Evolutionary conservation across 2,113 vertebrate species (phyloP).

Genomic region (Charina bottae): DNA sequence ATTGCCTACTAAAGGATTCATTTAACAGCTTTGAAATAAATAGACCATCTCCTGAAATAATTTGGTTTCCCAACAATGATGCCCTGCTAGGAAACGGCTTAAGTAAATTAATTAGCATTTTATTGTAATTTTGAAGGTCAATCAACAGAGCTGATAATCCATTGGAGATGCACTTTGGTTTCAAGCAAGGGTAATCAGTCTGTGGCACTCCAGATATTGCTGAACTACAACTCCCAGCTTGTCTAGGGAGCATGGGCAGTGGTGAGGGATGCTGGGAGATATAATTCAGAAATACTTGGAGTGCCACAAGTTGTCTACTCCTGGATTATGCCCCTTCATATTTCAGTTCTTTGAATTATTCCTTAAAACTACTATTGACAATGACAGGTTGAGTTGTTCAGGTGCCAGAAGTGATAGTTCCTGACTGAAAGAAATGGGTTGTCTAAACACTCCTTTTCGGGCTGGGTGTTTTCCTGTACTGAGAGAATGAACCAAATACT

Average conservation of each 20-base stretch:
- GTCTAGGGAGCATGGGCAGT: not conserved
- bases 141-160: not conserved
- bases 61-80: not conserved
- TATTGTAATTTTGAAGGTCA: not conserved
- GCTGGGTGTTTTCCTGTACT: not conserved
- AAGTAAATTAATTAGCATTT: constrained; percentile 31
- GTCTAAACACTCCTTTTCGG: not conserved
- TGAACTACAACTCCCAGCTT: not conserved
- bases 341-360: not conserved
- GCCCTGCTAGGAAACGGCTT: not conserved
- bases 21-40: not conserved
- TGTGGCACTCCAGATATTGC: not conserved
- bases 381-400: not conserved
- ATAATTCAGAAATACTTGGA: not conserved
- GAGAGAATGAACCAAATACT: not conserved
- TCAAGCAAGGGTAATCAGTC: not conserved
- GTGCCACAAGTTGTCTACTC: not conserved
- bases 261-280: not conserved
- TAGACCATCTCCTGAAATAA: constrained; percentile 7
- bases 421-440: not conserved
- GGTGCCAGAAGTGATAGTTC: not conserved
- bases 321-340: not conserved
- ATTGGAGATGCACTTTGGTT: not conserved
- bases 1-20: not conserved
- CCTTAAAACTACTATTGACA: not conserved